A percentile compares a stretch with the other conserved stretches of the same genome.
Conservation (phyloP, 1,140 invertebrate genomes). For the Zaprionus nigranus region DNA sequence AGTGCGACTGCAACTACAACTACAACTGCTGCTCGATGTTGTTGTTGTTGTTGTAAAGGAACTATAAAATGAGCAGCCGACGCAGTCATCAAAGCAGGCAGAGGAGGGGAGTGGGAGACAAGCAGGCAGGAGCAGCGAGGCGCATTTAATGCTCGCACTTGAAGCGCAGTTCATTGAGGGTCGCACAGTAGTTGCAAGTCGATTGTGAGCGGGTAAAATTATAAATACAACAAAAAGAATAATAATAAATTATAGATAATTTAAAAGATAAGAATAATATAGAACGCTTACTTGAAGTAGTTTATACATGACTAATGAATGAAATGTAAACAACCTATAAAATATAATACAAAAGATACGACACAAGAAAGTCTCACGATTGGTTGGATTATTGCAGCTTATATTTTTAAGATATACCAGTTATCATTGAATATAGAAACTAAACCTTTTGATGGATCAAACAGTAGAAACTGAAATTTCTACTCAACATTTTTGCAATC, state of each 20-base stretch:
- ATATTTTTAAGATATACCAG: no score
- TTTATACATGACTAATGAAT: no score
- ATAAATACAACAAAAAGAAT: neutral
- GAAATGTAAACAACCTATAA: no score
- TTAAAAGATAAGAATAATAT: no score
- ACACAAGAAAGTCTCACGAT: no score
- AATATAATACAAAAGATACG: no score
- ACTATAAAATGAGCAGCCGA: constrained; percentile 48
- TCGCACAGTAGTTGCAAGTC: constrained; percentile 40
- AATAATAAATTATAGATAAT: neutral
- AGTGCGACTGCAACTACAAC: neutral
- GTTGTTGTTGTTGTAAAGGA: constrained; percentile 37
- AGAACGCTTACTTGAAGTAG: no score
- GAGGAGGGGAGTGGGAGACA: neutral
- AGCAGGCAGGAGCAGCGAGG: constrained; percentile 24
- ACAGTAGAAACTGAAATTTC: no score
- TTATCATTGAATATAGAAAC: no score
- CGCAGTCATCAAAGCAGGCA: constrained; percentile 2
- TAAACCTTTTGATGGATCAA: no score
- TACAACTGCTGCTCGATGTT: neutral
- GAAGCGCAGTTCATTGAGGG: constrained; percentile 42
- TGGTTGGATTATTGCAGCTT: no score
- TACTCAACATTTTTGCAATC: no score
- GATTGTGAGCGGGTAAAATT: neutral
- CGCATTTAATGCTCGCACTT: constrained; percentile 68